Base-by-base conservation (phyloP, 1,140 invertebrate genomes). In the Cotesia chilonis region DNA sequence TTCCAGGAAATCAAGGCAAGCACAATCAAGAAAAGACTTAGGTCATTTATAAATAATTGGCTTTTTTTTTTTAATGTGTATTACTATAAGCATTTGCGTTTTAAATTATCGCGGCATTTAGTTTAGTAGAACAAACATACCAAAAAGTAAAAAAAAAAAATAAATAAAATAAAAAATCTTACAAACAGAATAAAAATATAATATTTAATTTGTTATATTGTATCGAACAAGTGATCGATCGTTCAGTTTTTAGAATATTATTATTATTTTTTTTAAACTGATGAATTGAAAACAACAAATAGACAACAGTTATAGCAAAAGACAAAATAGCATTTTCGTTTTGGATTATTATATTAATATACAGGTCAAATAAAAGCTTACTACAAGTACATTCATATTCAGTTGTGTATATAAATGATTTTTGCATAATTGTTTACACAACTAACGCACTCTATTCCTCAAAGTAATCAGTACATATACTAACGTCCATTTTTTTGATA, bases 11-110 rank as follows among this genome's bases (percentile, higher is more conserved):
- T 68, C 83, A 84, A 75, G 73, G 79, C 70, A 86, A 86, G 75
- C 82, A 82, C 63, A 83, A 82, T 71, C 83, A 84, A 76, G 84
- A 86, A 79, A 85, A 85, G 76, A 84, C 83, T 76, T 85, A 84
- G 80, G 60, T 75, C 77, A 59, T 55, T 70, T 55, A 14, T 51
- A 35, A 41, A 65, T 64, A 47, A 37, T 51, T 70, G 41, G 20
- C 12, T 4, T 14, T 57, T 35, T 17, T 14, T 66, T 28, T 70
- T 65, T 69, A 52, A 70, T 70, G 36, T 36, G 38, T 51, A 63
- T 12, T 61, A 69, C 54, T 37, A 35, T 10, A 55, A 28, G 17
- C 10, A 59, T 37, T 41, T 60, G 41, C 28, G 65, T 60, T 47
- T 54, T 55, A 41, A 65, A 61, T 7, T 55, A 54, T 36, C n/a